Evolutionary conservation across 1,140 invertebrate species (phyloP), one percentile per base, ranked within the genome.

Genomic region (Stenopsyche tienmushanensis): DNA sequence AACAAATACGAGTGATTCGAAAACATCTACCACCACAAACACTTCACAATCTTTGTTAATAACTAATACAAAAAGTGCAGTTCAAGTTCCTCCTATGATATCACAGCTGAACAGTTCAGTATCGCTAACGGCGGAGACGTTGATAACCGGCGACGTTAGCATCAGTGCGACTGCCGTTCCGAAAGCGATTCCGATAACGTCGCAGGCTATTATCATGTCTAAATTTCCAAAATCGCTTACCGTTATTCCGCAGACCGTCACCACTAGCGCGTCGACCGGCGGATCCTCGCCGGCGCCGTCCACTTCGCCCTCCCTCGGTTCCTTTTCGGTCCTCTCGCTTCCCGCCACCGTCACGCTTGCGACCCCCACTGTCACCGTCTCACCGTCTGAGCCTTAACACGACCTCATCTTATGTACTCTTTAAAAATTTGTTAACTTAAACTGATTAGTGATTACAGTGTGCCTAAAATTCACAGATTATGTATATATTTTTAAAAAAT

Each of bases 191-290:
- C 41, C 64, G 13, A 69, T 66, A n/a, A 64, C 59, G 45, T 72
- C 73, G 41, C 71, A 76, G 23, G 72, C 77, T 21, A 71, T 72
- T 24, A 70, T 77, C 15, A 77, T 90, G 77, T 87, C 88, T 45
- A 89, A 88, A 77, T 89, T 90, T 72, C 89, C 89, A 9, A 89
- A 89, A 74, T 89, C 87, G 1, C 73, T 90, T 42, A 90, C 88
- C 1, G 87, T 90, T 55, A 89, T 89, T 69, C 87, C 87, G 0
- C 88, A 90, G 72, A 84, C 82, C 15, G 39, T 49, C 15, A 3
- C 9, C 21, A 21, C 54, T 20, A 42, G 17, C 34, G 15, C 53
- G 3, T 13, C 41, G n/a, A 42, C 26, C 25, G 39, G 1, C 10
- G 13, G 20, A 23, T n/a, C 49, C 15, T 21, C 65, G n/a, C 39